phyloP scores from a whole-genome alignment of 2,888 invertebrate genomes.

The Microctonus hyperodae region DNA sequence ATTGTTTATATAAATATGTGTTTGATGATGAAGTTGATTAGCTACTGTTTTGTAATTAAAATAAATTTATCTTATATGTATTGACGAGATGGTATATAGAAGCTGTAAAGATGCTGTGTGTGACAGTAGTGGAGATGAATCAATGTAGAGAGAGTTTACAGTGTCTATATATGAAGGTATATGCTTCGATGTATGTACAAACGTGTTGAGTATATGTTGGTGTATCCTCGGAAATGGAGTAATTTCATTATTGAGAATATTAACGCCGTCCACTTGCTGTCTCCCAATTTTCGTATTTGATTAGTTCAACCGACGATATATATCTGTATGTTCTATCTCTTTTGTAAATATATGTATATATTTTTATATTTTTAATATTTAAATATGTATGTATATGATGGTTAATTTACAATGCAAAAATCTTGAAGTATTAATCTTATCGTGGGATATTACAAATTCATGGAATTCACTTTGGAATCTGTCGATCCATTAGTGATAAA shows the following conservation, averaged over 20 bases:
- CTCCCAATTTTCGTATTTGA: conserved; percentile 34
- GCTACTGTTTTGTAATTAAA: not conserved
- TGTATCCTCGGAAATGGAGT: conserved; percentile 23
- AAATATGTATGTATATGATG: not conserved
- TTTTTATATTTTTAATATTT: not conserved
- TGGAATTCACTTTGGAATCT: conserved; percentile 21
- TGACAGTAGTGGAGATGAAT: too few species aligned
- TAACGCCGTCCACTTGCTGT: conserved; percentile 26
- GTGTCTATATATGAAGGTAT: not conserved
- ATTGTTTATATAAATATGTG: not conserved
- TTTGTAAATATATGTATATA: not conserved
- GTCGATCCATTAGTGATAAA: conserved; percentile 18
- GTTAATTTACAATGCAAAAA: conserved; percentile 25
- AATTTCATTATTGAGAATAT: conserved; percentile 34
- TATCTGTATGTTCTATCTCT: not conserved
- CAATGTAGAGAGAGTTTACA: too few species aligned
- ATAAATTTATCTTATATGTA: not conserved
- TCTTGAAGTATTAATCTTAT: conserved; percentile 20
- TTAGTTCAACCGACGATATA: conserved; percentile 18
- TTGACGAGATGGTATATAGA: too few species aligned
- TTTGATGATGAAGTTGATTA: not conserved
- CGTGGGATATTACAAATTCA: conserved; percentile 20
- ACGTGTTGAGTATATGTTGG: not conserved
- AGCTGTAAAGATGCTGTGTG: too few species aligned
- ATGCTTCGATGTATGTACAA: not conserved